A percentile compares a stretch with the other conserved stretches of the same genome.
These are phyloP conservation scores for Drosophila trapezifrons DNA, from an alignment of 1,140 invertebrate genomes.

Conservation along the genomic window DNA sequence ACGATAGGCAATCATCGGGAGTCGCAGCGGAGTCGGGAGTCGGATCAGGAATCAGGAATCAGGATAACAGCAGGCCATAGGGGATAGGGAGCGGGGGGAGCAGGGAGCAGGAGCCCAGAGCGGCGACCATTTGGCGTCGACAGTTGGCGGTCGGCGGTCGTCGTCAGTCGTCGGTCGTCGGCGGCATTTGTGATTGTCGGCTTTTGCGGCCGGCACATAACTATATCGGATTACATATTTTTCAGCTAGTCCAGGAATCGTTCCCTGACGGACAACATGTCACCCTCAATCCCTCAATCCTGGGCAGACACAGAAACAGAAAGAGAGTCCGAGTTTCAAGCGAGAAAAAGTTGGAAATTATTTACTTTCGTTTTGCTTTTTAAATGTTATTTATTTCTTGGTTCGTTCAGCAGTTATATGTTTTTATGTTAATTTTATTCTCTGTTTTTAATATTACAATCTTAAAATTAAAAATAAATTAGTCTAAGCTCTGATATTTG, in stretches of 20 bases:
- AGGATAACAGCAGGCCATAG: constrained; percentile 19
- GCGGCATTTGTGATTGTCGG: constrained; percentile 72
- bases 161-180: constrained; percentile 5
- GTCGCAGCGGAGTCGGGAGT: constrained; percentile 3
- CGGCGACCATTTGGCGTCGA: constrained; percentile 50
- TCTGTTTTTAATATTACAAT: too few relatives aligned
- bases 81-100: neutral
- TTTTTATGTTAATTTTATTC: too few relatives aligned
- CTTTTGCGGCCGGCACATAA: constrained; percentile 74
- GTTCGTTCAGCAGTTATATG: too few relatives aligned
- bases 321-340: neutral
- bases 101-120: neutral
- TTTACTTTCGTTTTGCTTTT: too few relatives aligned
- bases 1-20: constrained; percentile 73
- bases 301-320: neutral
- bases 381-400: too few relatives aligned
- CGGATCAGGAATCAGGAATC: constrained; percentile 35
- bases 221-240: constrained; percentile 73
- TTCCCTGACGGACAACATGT: constrained; percentile 25
- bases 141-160: constrained; percentile 54
- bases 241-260: constrained; percentile 6
- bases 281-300: constrained; percentile 3
- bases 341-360: too few relatives aligned
- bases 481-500: too few relatives aligned
- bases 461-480: too few relatives aligned